These are phyloP conservation scores for Sthenelais limicola DNA, from an alignment of 2,888 invertebrate species.

Conservation along the genomic window DNA sequence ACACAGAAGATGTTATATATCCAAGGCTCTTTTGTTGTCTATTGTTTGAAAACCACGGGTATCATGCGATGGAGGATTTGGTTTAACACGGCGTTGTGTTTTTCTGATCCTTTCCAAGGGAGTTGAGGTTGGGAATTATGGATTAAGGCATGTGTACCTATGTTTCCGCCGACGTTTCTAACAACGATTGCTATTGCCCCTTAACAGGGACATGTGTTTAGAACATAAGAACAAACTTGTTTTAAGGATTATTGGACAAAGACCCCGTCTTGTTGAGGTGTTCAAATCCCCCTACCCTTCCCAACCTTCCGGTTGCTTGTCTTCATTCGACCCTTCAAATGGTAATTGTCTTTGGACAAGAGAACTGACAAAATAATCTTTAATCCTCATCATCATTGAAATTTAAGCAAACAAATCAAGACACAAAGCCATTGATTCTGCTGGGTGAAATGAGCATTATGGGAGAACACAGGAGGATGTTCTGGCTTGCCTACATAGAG, in stretches of 20 bases:
- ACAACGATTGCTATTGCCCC: no score
- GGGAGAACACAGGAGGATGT: neutral
- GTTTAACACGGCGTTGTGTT: conserved; percentile 4
- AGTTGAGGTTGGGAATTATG: conserved; percentile 11
- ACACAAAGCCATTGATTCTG: conserved; percentile 27
- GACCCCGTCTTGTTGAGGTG: conserved; percentile 14
- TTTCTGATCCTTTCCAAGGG: conserved; percentile 10
- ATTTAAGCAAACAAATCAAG: conserved; percentile 1
- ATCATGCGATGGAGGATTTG: conserved; percentile 19
- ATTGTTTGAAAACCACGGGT: neutral
- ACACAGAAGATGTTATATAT: conserved; percentile 7
- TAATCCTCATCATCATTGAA: no score
- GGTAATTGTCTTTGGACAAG: no score
- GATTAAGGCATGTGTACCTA: conserved; percentile 8
- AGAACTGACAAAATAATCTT: no score
- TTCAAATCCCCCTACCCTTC: conserved; percentile 25
- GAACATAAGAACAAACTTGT: conserved; percentile 20
- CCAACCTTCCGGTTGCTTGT: no score
- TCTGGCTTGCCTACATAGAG: conserved; percentile 23
- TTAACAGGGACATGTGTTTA: no score
- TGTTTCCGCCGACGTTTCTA: no score
- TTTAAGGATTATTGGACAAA: conserved; percentile 17
- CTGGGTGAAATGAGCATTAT: conserved; percentile 24
- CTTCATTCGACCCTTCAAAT: no score
- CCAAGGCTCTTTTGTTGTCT: conserved; percentile 13